Conservation (phyloP, 2,888 invertebrate species). For the Seira sanloemensis region DNA sequence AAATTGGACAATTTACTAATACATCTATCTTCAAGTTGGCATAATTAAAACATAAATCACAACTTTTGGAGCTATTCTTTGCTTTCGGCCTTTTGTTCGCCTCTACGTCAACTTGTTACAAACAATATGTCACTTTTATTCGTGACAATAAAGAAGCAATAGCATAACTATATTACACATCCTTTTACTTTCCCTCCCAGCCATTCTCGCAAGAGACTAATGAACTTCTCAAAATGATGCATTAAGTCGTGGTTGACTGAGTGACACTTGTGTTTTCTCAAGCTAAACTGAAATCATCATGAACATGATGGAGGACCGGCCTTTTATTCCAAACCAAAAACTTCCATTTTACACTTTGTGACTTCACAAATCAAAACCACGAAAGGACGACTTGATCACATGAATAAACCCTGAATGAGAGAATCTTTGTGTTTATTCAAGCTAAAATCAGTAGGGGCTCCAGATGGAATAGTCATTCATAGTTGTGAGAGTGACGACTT, state of each 20-base stretch:
- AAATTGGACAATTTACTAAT: no score
- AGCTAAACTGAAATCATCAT: conserved; percentile 6
- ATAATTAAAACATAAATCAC: conserved; percentile 14
- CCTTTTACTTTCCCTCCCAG: background rate
- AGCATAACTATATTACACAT: background rate
- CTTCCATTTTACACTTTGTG: conserved; percentile 45
- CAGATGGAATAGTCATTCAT: background rate
- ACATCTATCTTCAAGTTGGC: no score
- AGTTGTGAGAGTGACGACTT: no score
- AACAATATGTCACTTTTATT: conserved; percentile 11
- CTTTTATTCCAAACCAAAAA: conserved; percentile 1
- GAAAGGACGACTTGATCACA: background rate
- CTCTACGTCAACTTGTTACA: background rate
- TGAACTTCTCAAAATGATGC: conserved; percentile 36
- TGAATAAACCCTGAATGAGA: background rate
- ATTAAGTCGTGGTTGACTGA: conserved; percentile 22
- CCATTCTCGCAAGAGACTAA: conserved; percentile 25
- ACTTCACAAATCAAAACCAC: conserved; percentile 20
- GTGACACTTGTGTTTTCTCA: conserved; percentile 36
- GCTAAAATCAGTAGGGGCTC: background rate
- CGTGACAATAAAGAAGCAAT: background rate
- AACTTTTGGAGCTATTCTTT: background rate
- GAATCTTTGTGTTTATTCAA: background rate
- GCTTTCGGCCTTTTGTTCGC: no score
- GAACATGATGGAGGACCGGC: background rate